Percentiles rank a stretch among this genome's conserved stretches.
phyloP scores from a whole-genome alignment of 1,140 invertebrate species.

The Zeugodacus cucurbitae region DNA sequence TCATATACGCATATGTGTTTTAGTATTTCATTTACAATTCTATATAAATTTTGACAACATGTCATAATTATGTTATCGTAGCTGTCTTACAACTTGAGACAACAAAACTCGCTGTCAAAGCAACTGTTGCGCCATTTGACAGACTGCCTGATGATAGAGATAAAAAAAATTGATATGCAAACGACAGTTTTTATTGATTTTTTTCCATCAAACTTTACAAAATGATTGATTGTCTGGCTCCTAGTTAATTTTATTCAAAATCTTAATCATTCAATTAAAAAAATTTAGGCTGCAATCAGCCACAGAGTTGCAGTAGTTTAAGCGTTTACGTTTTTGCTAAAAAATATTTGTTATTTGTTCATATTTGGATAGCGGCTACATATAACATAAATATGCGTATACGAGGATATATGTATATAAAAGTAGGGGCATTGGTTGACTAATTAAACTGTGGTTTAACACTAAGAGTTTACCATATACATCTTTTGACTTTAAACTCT shows the following conservation, averaged over 20 bases:
- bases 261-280: neutral
- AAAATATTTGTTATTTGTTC: too few relatives aligned
- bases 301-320: too few relatives aligned
- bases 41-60: neutral
- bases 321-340: too few relatives aligned
- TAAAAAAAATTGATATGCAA: neutral
- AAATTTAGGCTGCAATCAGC: neutral
- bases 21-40: too few relatives aligned
- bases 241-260: neutral
- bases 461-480: too few relatives aligned
- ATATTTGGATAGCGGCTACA: too few relatives aligned
- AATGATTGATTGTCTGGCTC: neutral
- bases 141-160: neutral
- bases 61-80: neutral
- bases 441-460: too few relatives aligned
- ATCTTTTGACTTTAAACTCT: too few relatives aligned
- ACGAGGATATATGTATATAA: too few relatives aligned
- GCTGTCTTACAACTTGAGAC: neutral
- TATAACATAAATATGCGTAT: too few relatives aligned
- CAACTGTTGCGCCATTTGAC: neutral
- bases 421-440: too few relatives aligned
- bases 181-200: neutral
- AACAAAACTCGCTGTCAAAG: neutral
- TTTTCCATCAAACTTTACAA: neutral
- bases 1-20: too few relatives aligned